A percentile compares a stretch with the other conserved stretches of the same genome.
Conservation (phyloP, 2,113 vertebrate genomes). For the Oenanthe oenanthe region DNA sequence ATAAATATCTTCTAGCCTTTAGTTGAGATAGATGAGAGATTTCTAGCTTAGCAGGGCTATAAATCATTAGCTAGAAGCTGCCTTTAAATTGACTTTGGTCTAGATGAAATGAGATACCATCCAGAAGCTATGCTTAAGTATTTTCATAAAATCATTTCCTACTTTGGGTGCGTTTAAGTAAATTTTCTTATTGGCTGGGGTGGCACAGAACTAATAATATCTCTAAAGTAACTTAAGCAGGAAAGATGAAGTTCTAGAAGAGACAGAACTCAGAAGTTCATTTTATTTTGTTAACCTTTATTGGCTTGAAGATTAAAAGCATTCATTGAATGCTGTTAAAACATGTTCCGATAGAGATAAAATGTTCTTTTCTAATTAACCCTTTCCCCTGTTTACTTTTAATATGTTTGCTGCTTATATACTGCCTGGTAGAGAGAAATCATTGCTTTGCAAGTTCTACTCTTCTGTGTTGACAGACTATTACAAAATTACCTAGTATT, state of each 20-base stretch:
- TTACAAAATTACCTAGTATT: constrained; percentile 5
- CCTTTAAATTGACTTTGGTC: constrained; percentile 74
- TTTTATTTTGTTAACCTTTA: constrained; percentile 73
- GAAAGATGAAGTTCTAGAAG: constrained; percentile 68
- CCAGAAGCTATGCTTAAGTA: constrained; percentile 21
- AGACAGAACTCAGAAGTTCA: constrained; percentile 61
- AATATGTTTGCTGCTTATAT: not conserved
- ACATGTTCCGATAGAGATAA: constrained; percentile 14
- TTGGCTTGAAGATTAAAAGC: constrained; percentile 71
- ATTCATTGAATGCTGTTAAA: constrained; percentile 63
- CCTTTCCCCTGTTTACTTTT: constrained; percentile 19
- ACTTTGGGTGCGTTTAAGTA: constrained; percentile 33
- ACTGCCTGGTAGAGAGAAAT: not conserved
- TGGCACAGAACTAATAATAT: constrained; percentile 65
- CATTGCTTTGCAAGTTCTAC: not conserved
- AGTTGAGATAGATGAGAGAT: constrained; percentile 48
- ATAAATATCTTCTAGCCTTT: constrained; percentile 28
- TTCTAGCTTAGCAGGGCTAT: constrained; percentile 56
- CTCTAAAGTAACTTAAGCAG: constrained; percentile 62
- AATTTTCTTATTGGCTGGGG: constrained; percentile 67
- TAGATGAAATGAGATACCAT: constrained; percentile 65
- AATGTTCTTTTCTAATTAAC: constrained; percentile 63
- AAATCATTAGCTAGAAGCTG: constrained; percentile 72
- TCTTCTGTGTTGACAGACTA: not conserved
- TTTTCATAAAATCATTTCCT: constrained; percentile 65